Evolutionary conservation across 37 sponge, comb jelly and placozoan genomes (phyloP).

Genomic region (Theonella swinhoei): DNA sequence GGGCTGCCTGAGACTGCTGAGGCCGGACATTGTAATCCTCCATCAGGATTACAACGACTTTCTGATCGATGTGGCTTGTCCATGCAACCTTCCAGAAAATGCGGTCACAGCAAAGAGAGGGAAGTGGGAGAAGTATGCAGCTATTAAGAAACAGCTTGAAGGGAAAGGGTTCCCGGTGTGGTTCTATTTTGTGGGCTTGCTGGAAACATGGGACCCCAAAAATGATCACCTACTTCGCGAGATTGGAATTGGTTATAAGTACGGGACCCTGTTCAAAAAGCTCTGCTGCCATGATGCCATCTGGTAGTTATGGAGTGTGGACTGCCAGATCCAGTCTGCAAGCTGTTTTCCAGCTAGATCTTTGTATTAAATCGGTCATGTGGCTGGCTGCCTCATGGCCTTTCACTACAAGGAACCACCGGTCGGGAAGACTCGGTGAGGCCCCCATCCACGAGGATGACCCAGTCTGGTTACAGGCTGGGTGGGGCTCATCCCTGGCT

Average conservation of each 20-base stretch:
- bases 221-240: neutral
- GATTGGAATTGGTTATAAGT: neutral
- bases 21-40: neutral
- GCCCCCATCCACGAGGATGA: no score
- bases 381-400: no score
- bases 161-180: neutral
- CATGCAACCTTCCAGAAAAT: neutral
- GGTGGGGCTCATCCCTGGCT: no score
- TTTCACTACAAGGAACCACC: no score
- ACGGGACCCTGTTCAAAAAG: neutral
- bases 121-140: neutral
- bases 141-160: no score
- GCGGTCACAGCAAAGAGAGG: neutral
- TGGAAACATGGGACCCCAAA: neutral
- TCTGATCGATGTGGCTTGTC: neutral
- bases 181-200: neutral
- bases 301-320: neutral
- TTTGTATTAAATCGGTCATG: no score
- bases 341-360: no score
- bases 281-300: neutral
- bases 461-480: no score
- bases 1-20: neutral
- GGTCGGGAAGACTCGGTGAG: no score
- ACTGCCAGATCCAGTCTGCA: neutral
- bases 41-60: neutral